Conservation (phyloP, 1,140 invertebrate species). For the Laupala kohalensis region DNA sequence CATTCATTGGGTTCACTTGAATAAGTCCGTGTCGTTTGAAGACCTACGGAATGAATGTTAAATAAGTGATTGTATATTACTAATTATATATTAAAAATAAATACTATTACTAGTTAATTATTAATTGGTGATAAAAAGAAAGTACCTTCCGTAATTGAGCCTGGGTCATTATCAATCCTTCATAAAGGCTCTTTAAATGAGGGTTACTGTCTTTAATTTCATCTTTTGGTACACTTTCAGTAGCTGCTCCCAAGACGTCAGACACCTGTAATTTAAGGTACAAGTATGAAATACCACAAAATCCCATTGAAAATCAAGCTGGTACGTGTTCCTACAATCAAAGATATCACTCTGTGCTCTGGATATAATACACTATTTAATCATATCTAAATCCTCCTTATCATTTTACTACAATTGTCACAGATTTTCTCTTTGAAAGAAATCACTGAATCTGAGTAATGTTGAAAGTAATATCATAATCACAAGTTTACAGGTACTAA, state of each 20-base stretch:
- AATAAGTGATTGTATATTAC: neutral
- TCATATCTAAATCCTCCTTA: too few relatives aligned
- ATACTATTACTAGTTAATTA: neutral
- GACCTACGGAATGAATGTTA: constrained; percentile 37
- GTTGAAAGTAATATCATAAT: too few relatives aligned
- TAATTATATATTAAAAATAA: neutral
- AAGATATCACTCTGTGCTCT: too few relatives aligned
- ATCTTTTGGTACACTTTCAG: constrained; percentile 77
- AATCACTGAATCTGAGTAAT: too few relatives aligned
- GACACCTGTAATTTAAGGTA: constrained; percentile 58
- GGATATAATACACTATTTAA: too few relatives aligned
- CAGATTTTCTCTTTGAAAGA: too few relatives aligned
- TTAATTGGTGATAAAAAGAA: constrained; percentile 5
- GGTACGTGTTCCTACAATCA: too few relatives aligned
- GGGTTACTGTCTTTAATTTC: constrained; percentile 59
- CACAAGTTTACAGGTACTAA: too few relatives aligned
- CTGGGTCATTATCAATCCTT: constrained; percentile 85
- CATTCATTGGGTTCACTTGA: constrained; percentile 71
- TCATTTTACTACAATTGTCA: too few relatives aligned
- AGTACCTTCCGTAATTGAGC: constrained; percentile 60
- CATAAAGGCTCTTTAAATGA: constrained; percentile 75
- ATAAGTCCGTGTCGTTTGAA: constrained; percentile 82
- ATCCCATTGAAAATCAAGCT: too few relatives aligned
- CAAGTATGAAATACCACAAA: too few relatives aligned
- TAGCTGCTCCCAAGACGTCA: constrained; percentile 79